Base-by-base conservation (phyloP, 2,113 vertebrate species). In the Siphamia tubifer region DNA sequence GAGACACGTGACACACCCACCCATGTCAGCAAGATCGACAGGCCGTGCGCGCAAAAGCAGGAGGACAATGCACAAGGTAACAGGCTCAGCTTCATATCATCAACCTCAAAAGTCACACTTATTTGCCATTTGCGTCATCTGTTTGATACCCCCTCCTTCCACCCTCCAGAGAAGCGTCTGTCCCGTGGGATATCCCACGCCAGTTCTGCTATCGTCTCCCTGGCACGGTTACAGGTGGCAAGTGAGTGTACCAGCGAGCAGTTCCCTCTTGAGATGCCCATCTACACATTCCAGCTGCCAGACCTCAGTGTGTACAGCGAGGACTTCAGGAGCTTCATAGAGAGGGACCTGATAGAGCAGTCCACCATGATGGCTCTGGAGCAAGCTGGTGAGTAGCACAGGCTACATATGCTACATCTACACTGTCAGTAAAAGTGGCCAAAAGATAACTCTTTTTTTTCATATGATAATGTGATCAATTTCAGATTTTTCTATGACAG, bases 221-320 rank as follows among this genome's bases (percentile, higher is more conserved):
- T 99, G 73, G 98, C 96, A 3, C 94, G 98, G 43, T 94, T 96
- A 12, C 98, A 99, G 48, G 96, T 99, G 89, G 95, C 96, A 4
- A 95, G 81, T 0, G 98, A 99, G 71, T 96, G 96, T 89, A 95
- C 78, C 92, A 96, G 84, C 56, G 98, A 99, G 75, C 96, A 97
- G 88, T 96, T 97, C 65, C 97, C 97, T 19, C 87, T 98, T 76
- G 98, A 99, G 89, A 97, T 98, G 97, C 98, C 98, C 64, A 96
- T 99, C 92, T 99, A 97, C 89, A 99, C 98, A 74, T 99, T 99
- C 94, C 97, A 99, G 68, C 91, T 99, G 31, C 98, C 97, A 1
- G 98, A 99, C 89, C 95, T 99, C 68, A 99, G 96, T 0, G 95
- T 98, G 61, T 99, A 99, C 92, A 99, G 98, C 0, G 98, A 99